Evolutionary conservation across 2,797 vertebrate genomes (phyloP), one percentile per base, ranked within the genome.

Genomic region (Ceryle rudis): DNA sequence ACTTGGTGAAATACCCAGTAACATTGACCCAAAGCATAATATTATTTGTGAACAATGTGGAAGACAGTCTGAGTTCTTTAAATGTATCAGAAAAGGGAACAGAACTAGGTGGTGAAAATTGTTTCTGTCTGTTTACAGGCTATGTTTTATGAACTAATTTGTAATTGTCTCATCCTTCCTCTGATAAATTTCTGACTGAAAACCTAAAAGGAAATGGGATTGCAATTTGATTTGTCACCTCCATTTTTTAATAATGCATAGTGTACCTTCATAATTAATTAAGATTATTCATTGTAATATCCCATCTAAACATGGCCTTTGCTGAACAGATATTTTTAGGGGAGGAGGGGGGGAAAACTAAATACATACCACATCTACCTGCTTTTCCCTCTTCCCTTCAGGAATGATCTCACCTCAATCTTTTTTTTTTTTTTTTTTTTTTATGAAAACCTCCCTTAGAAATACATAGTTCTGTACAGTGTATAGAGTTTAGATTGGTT

Each of bases 301-400:
- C 13, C 17, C 4, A 25, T 51, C 47, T 62, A 73, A 82, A 25
- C 10, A 9, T 58, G 29, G 31, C 67, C 6, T 75, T 79, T 84
- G 6, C 2, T 64, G 41, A 57, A 41, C 11, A 60, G 33, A 22
- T 1, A 1, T 28, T 72, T 11, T 44, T 3, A 1, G 1, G 3
- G 18, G 47, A 22, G 46, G 21, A 23, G 46, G 20, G 46, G 21
- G 46, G 3, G 16, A 5, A 15, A 20, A 14, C 23, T 58, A 25
- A 77, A 62, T 57, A 5, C 2, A 7, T 49, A 5, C 9, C 83
- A 18, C 13, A 7, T 31, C 25, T 44, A 1, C 13, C 54, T 66
- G 20, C 15, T 25, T 77, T 75, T 89, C 20, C n/a, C 16, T 81
- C 11, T 61, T 74, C 19, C 12, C 3, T 35, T 80, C 25, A 72